phyloP scores from a whole-genome alignment of 2,888 invertebrate genomes.

The Tipula vernalis region DNA sequence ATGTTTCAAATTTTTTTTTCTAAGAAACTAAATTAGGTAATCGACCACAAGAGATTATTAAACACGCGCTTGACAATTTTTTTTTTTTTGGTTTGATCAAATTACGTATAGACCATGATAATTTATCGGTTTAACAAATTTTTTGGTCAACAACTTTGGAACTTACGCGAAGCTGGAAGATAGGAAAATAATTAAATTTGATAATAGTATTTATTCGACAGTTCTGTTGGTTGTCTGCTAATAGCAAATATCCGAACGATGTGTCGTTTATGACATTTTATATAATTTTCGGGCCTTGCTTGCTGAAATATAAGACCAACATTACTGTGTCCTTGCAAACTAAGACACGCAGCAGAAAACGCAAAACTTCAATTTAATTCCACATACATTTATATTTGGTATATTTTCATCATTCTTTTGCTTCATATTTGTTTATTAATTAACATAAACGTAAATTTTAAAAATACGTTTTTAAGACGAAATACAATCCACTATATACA shows the following conservation, averaged over 20 bases:
- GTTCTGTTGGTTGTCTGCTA: no score
- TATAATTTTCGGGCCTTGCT: no score
- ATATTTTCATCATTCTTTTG: not conserved
- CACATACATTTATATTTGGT: not conserved
- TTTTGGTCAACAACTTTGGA: not conserved
- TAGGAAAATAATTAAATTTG: no score
- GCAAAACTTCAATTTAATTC: no score
- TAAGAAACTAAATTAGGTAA: not conserved
- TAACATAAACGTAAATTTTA: not conserved
- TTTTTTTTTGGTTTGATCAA: not conserved
- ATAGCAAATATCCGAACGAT: no score
- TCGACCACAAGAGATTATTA: not conserved
- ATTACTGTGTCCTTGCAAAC: no score
- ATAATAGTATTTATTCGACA: no score
- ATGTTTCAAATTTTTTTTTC: not conserved
- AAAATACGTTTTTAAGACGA: not conserved
- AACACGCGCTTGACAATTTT: not conserved
- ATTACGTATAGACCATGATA: not conserved
- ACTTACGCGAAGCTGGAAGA: not conserved
- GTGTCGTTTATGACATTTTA: no score
- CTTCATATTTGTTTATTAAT: not conserved
- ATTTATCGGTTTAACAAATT: not conserved
- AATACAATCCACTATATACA: not conserved
- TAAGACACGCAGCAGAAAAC: no score
- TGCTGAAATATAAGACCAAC: no score